Base-by-base conservation (phyloP, 2,797 vertebrate species). In the Oryzias sinensis region DNA sequence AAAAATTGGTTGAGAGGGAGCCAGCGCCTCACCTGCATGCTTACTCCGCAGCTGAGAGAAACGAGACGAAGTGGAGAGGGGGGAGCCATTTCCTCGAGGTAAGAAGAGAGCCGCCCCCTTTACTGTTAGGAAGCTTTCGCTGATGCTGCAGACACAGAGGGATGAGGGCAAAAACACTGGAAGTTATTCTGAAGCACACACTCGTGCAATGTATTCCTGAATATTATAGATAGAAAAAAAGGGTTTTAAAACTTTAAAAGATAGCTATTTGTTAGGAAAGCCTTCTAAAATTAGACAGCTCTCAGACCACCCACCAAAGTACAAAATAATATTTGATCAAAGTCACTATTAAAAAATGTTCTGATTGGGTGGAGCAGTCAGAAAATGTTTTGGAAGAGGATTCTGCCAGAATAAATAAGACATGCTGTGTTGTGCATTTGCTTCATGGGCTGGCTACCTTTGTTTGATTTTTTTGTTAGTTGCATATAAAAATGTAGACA, bases 21-120 rank as follows among this genome's bases (percentile, higher is more conserved):
- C 4, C n/a, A 64, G 41, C 0, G 3, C 0, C 72, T 81, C 63
- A 99, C 97, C 97, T 93, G 97, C 96, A 74, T 98, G 97, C 80
- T 98, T 99, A 90, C 94, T 98, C 68, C 92, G 93, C 57, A 95
- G 90, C 88, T 98, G 97, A 69, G 93, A 92, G 90, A 96, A 92
- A 84, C 94, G 90, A 68, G 97, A 95, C 56, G 92, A 84, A 14
- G 96, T 93, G 0, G 95, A 95, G 8, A 93, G 66, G 33, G 90
- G 84, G 79, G 92, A 92, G 57, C 96, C 97, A 96, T 99, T 98
- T 92, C 97, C 97, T 64, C 94, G 92, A 2, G 97, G 97, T 58
- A 99, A 90, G 89, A 99, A 99, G 74, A 99, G 95, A 25, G 97
- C 97, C 14, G 97, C 97, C 54, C 97, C 97, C 93, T 98, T 99